A percentile compares a stretch with the other conserved stretches of the same genome.
Conservation (phyloP, 2,797 vertebrate genomes). For the Melanotaenia nigrans region DNA sequence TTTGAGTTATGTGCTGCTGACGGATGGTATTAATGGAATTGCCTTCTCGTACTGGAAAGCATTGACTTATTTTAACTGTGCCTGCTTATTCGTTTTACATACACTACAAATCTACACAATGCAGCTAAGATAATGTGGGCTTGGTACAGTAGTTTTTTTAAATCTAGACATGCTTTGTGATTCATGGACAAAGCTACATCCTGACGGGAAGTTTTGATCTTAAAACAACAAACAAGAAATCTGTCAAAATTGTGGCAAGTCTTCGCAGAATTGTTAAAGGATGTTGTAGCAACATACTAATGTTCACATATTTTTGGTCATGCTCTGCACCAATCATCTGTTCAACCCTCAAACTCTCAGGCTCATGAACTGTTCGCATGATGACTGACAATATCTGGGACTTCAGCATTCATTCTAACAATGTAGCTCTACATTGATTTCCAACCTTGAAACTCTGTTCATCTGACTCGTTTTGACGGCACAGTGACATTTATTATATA, state of each 20-base stretch:
- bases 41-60: constrained; percentile 18
- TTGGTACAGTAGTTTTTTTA: not conserved
- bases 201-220: not conserved
- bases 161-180: not conserved
- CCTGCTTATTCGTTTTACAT: constrained; percentile 23
- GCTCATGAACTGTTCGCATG: not conserved
- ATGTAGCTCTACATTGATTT: no score
- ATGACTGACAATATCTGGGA: not conserved
- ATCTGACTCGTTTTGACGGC: no score
- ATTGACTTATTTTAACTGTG: constrained; percentile 32
- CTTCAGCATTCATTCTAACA: not conserved
- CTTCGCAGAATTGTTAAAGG: not conserved
- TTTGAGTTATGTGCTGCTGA: constrained; percentile 30
- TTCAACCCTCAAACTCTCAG: not conserved
- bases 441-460: no score
- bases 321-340: not conserved
- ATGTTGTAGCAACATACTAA: not conserved
- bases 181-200: not conserved
- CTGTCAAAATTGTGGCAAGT: not conserved
- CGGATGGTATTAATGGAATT: constrained; percentile 37
- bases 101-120: constrained; percentile 10
- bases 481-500: no score
- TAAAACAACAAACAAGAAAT: not conserved
- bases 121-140: not conserved
- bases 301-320: not conserved